Evolutionary conservation across 2,113 vertebrate genomes (phyloP), one percentile per base, ranked within the genome.

Genomic region (Melanerpes formicivorus): DNA sequence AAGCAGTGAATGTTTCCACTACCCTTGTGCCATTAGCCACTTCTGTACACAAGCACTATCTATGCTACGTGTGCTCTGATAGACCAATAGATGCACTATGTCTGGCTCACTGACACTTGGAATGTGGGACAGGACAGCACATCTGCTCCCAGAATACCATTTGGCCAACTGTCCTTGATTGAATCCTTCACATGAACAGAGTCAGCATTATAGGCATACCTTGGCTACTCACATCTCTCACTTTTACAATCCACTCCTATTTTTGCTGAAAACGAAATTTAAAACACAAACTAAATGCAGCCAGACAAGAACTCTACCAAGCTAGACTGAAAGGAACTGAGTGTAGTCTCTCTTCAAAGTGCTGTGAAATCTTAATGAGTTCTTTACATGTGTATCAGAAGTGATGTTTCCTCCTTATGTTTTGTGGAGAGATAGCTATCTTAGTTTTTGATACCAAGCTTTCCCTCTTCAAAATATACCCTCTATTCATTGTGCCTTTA

Each of bases 141-240:
- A 18, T 62, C 37, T 55, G 26, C 27, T 75, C 54, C 63, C 44
- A 52, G 37, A 30, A 23, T 42, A 73, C 67, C 4, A 30, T 42
- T 54, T 69, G 73, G 44, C 11, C 50, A 79, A 0, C n/a, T n/a
- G 1, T 65, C 2, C 17, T 60, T n/a, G 14, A 14, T 15, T 34
- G 29, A 64, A 70, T 59, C 44, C 0, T 0, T 59, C n/a, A 30
- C 0, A 0, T n/a, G 25, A 69, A n/a, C 34, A 3, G 0, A 32
- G 52, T 64, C 27, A 46, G 23, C 2, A 3, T 40, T 30, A 21
- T 10, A 65, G 42, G 19, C 2, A 0, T 54, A 7, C 27, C 74
- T 70, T 30, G 27, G 23, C 50, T 65, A 6, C 52, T 26, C 18
- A 29, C 34, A 64, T 69, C 23, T 48, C 3, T 72, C 23, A 60